Evolutionary conservation across 2,797 vertebrate genomes (phyloP).

Genomic region (Acanthornis magna): DNA sequence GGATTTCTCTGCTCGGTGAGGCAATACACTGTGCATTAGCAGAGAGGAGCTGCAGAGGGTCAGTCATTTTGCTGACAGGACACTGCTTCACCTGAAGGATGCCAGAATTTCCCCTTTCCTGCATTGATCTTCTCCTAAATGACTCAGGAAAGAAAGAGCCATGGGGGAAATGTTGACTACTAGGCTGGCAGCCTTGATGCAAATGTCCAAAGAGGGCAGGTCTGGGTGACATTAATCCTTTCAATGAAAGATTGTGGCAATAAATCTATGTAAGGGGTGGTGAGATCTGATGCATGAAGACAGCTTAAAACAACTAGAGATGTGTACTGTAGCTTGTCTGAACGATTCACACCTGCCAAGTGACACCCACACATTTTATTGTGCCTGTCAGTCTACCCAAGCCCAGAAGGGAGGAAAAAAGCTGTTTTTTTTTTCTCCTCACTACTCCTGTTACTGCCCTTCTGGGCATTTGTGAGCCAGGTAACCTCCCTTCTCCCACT

Average conservation of each 20-base stretch:
- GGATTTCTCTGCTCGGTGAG: not conserved
- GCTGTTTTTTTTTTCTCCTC: not conserved
- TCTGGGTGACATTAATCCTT: slow-evolving; percentile 34
- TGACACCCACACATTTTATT: slow-evolving; percentile 47
- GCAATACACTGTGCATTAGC: not conserved
- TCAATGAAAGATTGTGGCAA: not conserved
- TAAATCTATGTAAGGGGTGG: not conserved
- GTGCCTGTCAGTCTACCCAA: slow-evolving; percentile 35
- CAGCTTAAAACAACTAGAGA: slow-evolving; percentile 55
- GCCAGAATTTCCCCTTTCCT: not conserved
- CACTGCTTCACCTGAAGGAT: not conserved
- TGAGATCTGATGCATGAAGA: slow-evolving; percentile 18
- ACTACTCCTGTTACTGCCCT: not conserved
- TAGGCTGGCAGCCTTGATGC: slow-evolving; percentile 8
- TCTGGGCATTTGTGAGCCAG: not conserved
- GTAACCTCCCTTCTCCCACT: not conserved
- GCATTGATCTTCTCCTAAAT: not conserved
- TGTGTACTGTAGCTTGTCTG: slow-evolving; percentile 41
- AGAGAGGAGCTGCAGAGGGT: not conserved
- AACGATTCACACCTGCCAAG: slow-evolving; percentile 55
- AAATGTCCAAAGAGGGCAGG: not conserved
- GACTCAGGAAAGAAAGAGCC: not conserved
- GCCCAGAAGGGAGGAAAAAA: not conserved
- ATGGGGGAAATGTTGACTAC: not conserved
- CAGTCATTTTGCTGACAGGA: not conserved